A percentile compares a stretch with the other conserved stretches of the same genome.
phyloP scores from a whole-genome alignment of 2,888 invertebrate species.

The Pammene fasciana region DNA sequence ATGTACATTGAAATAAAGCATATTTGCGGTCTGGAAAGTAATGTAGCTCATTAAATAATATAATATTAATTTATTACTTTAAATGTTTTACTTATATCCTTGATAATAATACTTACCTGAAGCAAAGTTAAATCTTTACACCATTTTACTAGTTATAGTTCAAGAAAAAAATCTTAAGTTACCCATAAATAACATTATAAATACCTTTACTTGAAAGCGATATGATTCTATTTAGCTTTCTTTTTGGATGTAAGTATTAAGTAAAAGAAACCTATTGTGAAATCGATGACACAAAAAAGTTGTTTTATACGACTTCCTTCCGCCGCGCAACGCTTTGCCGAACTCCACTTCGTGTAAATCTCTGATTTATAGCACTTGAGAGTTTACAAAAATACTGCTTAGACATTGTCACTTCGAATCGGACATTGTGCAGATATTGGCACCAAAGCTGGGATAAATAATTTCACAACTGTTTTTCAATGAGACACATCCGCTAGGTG shows the following conservation, averaged over 20 bases:
- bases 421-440: constrained; percentile 2
- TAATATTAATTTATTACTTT: too few species aligned
- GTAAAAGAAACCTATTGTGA: neutral
- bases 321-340: constrained; percentile 63
- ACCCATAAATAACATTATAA: too few species aligned
- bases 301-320: constrained; percentile 80
- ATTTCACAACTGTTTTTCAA: neutral
- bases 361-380: constrained; percentile 74
- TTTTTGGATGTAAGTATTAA: neutral
- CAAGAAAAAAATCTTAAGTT: too few species aligned
- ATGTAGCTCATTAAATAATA: too few species aligned
- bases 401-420: constrained; percentile 45
- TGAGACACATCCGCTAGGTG: neutral
- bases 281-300: constrained; percentile 70
- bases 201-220: too few species aligned
- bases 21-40: too few species aligned
- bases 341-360: constrained; percentile 68
- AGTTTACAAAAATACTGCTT: constrained; percentile 56
- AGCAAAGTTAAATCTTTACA: too few species aligned
- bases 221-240: too few species aligned
- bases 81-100: too few species aligned
- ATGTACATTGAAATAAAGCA: too few species aligned
- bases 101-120: too few species aligned
- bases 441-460: neutral
- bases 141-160: too few species aligned